A percentile compares a stretch with the other conserved stretches of the same genome.
Evolutionary conservation across 1,140 invertebrate species (phyloP).

Genomic region (Meteorus sp.): DNA sequence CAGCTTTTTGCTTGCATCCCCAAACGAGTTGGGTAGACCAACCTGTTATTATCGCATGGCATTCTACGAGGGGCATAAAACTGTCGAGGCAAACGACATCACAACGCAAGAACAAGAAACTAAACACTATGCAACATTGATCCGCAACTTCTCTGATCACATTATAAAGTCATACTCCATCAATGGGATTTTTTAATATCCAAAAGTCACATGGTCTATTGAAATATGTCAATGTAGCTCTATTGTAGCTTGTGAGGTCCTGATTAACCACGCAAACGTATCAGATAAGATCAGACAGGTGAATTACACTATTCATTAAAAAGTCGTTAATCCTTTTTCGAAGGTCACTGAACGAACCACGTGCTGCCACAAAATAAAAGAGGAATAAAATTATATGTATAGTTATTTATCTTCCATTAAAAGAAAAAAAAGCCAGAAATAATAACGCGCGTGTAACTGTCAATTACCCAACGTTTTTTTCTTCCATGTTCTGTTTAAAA

Average conservation of each 20-base stretch:
- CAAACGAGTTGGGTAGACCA: constrained; percentile 11
- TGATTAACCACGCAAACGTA: constrained; percentile 19
- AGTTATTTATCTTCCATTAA: neutral
- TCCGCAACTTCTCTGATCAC: constrained; percentile 3
- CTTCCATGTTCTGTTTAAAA: neutral
- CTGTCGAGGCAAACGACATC: constrained; percentile 22
- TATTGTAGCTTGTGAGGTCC: constrained; percentile 12
- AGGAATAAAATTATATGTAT: neutral
- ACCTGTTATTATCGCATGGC: constrained; percentile 43
- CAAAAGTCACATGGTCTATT: too few relatives aligned
- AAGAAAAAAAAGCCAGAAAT: constrained; percentile 1
- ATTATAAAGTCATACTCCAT: neutral
- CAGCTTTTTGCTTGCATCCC: constrained; percentile 27
- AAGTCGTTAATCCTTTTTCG: constrained; percentile 32
- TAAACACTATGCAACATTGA: constrained; percentile 1
- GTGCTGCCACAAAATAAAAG: too few relatives aligned
- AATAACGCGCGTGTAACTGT: neutral
- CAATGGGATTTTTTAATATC: neutral
- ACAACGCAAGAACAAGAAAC: constrained; percentile 6
- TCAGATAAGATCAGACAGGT: constrained; percentile 27
- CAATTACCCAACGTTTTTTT: too few relatives aligned
- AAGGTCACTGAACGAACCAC: constrained; percentile 21
- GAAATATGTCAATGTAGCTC: too few relatives aligned
- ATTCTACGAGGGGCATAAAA: constrained; percentile 37
- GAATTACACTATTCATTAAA: constrained; percentile 31